Evolutionary conservation across 2,888 invertebrate species (phyloP).

Genomic region (Choristoneura rosaceana): DNA sequence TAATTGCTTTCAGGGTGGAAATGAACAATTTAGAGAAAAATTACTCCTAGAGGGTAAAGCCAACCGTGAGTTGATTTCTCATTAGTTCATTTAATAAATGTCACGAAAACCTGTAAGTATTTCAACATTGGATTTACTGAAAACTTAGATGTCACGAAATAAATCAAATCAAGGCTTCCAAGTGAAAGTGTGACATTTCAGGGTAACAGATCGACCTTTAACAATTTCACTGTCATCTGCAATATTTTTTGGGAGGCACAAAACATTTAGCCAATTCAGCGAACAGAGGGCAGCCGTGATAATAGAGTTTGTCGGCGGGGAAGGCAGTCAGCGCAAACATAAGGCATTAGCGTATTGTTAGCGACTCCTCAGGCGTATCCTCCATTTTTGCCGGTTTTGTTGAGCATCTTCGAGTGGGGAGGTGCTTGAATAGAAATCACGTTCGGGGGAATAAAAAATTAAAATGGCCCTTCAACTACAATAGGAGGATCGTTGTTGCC

Average conservation of each 20-base stretch:
- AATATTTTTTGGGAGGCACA: slow-evolving; percentile 82
- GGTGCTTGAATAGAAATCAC: slow-evolving; percentile 47
- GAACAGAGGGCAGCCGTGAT: slow-evolving; percentile 74
- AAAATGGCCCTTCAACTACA: slow-evolving; percentile 40
- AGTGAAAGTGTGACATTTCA: slow-evolving; percentile 70
- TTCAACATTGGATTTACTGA: background rate
- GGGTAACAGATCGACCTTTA: slow-evolving; percentile 83
- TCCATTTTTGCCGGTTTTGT: slow-evolving; percentile 63
- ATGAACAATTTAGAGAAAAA: slow-evolving; percentile 15
- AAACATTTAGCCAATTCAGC: slow-evolving; percentile 84
- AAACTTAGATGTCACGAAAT: slow-evolving; percentile 42
- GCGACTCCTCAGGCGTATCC: slow-evolving; percentile 70
- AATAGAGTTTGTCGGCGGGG: slow-evolving; percentile 79
- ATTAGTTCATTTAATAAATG: background rate
- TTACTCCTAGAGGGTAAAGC: background rate
- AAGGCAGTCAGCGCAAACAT: slow-evolving; percentile 81
- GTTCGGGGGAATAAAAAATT: slow-evolving; percentile 33
- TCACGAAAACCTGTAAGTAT: background rate
- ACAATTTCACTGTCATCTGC: slow-evolving; percentile 83
- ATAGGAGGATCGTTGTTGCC: slow-evolving; percentile 21
- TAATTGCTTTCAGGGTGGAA: slow-evolving; percentile 5
- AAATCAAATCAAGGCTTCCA: slow-evolving; percentile 56
- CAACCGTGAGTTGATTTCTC: background rate
- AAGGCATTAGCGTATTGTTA: slow-evolving; percentile 83
- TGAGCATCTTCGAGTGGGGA: slow-evolving; percentile 56